Conservation (phyloP, 1,140 invertebrate species). For the Drosophila insularis region DNA sequence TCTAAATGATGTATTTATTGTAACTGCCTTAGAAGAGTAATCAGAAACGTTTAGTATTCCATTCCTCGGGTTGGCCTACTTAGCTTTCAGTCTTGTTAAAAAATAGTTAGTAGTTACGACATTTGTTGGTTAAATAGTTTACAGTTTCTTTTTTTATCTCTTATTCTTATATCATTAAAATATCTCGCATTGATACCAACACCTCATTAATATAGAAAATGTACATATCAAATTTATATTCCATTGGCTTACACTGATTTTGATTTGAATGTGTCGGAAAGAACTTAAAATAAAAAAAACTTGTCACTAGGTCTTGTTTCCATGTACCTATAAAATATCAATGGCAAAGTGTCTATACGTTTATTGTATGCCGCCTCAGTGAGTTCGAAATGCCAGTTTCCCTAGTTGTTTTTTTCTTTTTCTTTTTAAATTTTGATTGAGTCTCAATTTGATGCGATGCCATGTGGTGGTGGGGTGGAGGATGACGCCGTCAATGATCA, state of each 20-base stretch:
- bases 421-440: slow-evolving; percentile 19
- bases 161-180: too few relatives aligned
- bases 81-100: too few relatives aligned
- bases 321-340: slow-evolving; percentile 38
- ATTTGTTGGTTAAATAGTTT: too few relatives aligned
- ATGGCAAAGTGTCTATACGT: slow-evolving; percentile 45
- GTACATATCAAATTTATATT: not conserved
- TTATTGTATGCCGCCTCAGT: slow-evolving; percentile 67
- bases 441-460: slow-evolving; percentile 63
- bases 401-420: not conserved
- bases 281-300: slow-evolving; percentile 24
- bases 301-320: slow-evolving; percentile 40
- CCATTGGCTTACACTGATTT: not conserved
- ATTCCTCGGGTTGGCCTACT: too few relatives aligned
- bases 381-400: slow-evolving; percentile 12
- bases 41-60: too few relatives aligned
- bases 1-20: too few relatives aligned
- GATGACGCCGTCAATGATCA: slow-evolving; percentile 23
- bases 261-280: slow-evolving; percentile 28
- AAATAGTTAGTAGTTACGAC: too few relatives aligned
- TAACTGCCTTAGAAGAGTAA: too few relatives aligned
- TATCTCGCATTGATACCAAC: not conserved
- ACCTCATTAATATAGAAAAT: slow-evolving; percentile 7
- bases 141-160: too few relatives aligned
- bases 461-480: slow-evolving; percentile 23